phyloP scores from a whole-genome alignment of 2,113 vertebrate genomes.

The Sinocyclocheilus grahami region DNA sequence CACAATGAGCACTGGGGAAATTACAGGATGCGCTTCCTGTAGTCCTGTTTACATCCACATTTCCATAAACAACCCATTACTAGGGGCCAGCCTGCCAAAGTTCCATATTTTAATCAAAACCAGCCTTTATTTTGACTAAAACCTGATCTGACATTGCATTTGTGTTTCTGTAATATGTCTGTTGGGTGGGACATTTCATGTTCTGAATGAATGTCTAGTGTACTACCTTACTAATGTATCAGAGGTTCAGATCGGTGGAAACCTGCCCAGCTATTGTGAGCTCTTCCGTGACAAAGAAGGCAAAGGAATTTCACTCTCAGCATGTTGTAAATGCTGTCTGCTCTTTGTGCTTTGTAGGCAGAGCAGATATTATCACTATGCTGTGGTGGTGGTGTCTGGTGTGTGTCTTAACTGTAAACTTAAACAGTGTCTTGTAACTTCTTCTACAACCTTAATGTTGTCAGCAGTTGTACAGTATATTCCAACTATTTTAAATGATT shows the following conservation, averaged over 20 bases:
- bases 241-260: neutral
- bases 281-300: neutral
- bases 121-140: neutral
- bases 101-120: neutral
- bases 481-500: neutral
- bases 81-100: neutral
- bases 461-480: neutral
- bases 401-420: neutral
- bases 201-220: neutral
- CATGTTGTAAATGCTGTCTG: neutral
- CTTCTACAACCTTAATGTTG: neutral
- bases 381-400: neutral
- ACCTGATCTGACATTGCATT: neutral
- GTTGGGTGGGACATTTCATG: neutral
- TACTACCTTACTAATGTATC: neutral
- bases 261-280: conserved; percentile 8
- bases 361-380: neutral
- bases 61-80: conserved; percentile 16
- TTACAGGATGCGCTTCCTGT: conserved; percentile 30
- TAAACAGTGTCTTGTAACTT: neutral
- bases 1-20: neutral
- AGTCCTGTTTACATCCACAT: neutral
- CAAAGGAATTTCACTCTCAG: conserved; percentile 7
- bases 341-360: neutral
- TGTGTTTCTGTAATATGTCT: neutral